Base-by-base conservation (phyloP, 1,140 invertebrate genomes). In the Microplitis mediator region DNA sequence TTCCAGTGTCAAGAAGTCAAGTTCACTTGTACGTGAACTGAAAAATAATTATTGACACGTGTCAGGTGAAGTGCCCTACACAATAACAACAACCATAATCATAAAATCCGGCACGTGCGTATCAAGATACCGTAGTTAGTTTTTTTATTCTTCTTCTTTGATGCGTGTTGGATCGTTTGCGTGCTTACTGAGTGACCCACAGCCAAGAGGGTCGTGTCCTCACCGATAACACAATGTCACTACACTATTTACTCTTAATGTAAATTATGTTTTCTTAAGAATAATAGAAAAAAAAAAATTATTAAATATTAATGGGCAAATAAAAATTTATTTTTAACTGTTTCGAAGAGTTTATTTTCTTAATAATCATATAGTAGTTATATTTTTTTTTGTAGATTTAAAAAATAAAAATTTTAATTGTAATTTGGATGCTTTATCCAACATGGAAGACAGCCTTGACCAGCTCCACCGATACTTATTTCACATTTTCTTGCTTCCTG, bases 11-110 rank as follows among this genome's bases (percentile, higher is more conserved):
- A 34, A 34, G 23, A 50, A 67, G 65, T 67, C 65, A 67, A 67
- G 65, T 67, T 32, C 50, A 50, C 45, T 67, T 23, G 16, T 11
- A 34, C 45, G 32, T 54, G 39, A 9, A 62, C 73, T 77, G 77
- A 78, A 80, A 84, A 81, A 80, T 45, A 45, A 45, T 45, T 45
- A 45, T 79, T 73, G 82, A 70, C 84, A 86, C 83, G 83, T 85
- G 83, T 75, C 83, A 85, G 81, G 81, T 85, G 81, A 84, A 84
- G 82, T 69, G 78, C 73, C 67, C 16, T 35, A 23, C 23, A 23
- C 23, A 23, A 23, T 23, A 23, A 23, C 23, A 3, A 60, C 13
- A 68, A 79, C 75, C 81, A 81, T 79, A 56, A 45, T 45, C 39
- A 11, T 45, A 11, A 45, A 45, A 45, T 45, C 39, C 5, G 72